Base-by-base conservation (phyloP, 2,888 invertebrate genomes). In the Temnothorax rugatulus region DNA sequence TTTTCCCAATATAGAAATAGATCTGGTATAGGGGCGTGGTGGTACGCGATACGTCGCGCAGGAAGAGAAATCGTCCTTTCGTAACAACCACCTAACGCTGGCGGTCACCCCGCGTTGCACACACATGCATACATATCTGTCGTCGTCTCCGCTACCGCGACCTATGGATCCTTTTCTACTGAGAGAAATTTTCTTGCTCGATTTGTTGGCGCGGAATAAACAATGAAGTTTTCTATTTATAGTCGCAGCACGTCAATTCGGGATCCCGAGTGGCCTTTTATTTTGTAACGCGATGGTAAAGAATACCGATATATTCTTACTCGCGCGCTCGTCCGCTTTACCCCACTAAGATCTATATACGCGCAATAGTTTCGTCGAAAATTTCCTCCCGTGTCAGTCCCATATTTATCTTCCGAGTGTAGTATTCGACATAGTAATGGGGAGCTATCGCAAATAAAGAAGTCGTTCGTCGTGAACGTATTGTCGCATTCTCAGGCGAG, bases 21-120 rank as follows among this genome's bases (percentile, higher is more conserved):
- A 90, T 86, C 83, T 84, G 73, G 81, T 82, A 74, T 63, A 82
- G 84, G 88, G 88, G 92, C 89, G 91, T 91, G 90, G 88, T 86
- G 84, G 76, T 73, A 88, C 86, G 88, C 89, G 90, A 92, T 92
- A 92, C 91, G 90, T 91, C 90, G 84, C 79, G 50, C 81, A 63
- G 88, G 82, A 92, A 93, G 91, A 93, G 89, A 91, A 90, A 92
- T 93, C 90, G 91, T 90, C 89, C 90, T 89, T 86, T 90, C 91
- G 91, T 89, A 92, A 92, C 92, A 92, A 92, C 89, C 89, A 84
- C 81, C 87, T 89, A 54, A 86, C 82, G 84, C 84, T 87, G 86
- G 83, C 76, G 69, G 61, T 74, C 82, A 52, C 75, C 61, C 59
- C n/a, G n/a, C 59, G 25, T 57, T 21, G 25, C 57, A 29, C 50